A percentile compares a stretch with the other conserved stretches of the same genome.
Evolutionary conservation across 92 coral and sea anemone genomes (phyloP).

Genomic region (Bergia puertoricense): DNA sequence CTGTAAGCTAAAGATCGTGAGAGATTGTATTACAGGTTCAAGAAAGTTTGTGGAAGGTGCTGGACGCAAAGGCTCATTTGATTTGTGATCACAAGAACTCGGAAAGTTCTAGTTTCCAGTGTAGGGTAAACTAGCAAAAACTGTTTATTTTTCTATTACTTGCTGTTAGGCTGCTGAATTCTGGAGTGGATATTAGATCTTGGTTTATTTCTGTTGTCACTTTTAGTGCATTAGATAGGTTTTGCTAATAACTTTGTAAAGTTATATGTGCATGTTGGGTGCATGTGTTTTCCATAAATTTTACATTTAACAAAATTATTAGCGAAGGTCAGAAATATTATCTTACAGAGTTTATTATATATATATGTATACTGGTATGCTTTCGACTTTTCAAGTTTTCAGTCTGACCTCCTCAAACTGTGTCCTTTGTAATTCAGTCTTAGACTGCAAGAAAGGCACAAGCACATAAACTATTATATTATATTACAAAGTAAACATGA

Average conservation of each 20-base stretch:
- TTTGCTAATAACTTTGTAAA: no score
- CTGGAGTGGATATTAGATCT: background rate
- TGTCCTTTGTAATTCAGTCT: no score
- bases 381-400: no score
- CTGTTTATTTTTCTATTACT: background rate
- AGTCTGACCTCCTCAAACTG: no score
- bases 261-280: background rate
- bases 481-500: no score
- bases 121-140: background rate
- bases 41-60: conserved; percentile 72
- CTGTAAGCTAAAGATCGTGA: conserved; percentile 61
- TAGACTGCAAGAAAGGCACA: no score
- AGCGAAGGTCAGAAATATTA: background rate
- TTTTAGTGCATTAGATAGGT: background rate
- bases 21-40: conserved; percentile 77
- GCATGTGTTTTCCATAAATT: background rate
- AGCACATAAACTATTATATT: no score
- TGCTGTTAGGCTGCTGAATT: background rate
- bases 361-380: no score
- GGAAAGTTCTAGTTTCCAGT: background rate
- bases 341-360: background rate
- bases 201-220: background rate
- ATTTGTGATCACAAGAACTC: conserved; percentile 16
- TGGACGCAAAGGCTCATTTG: conserved; percentile 92
- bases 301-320: background rate